Evolutionary conservation across 23 tunicate species (phyloP), one percentile per base, ranked within the genome.

Genomic region (Phallusia fumigata): DNA sequence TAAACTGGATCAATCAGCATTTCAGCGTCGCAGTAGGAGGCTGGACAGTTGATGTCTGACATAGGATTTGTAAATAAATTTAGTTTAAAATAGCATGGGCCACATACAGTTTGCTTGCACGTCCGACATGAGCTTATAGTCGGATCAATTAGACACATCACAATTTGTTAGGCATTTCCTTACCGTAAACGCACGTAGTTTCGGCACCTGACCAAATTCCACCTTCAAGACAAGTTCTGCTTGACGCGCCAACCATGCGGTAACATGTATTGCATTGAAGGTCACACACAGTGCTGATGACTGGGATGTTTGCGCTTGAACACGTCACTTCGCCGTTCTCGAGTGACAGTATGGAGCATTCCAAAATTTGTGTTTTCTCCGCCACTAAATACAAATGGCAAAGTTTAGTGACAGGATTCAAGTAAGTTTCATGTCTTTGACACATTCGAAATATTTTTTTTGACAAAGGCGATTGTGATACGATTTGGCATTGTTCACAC

Each of bases 121-220:
- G 18, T 18, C 58, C 58, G 18, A 18, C 18, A 13, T 51, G 18
- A 15, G 18, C 18, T 51, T 51, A 13, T 51, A 13, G 58, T 15
- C 15, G 58, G 18, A 51, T 13, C 15, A 51, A 51, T 18, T 51
- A 15, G 18, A 51, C 18, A 18, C 5, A 77, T n/a, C 26, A 18
- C 19, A 18, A 49, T 18, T 77, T 0, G 16, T 24, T 19, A 19
- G 31, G 22, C 75, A 49, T 33, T 19, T 16, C 28, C 72, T 78
- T 28, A 86, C 89, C 89, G 58, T 73, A 80, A 65, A 79, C 82
- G 36, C 89, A 86, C 65, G 35, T 73, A 13, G 84, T 47, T 65
- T 45, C 51, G n/a, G 79, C 79, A 11, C 84, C 89, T 13, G 84
- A 79, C 89, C 89, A 86, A 31, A 30, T 18, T 15, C 64, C 44